These are phyloP conservation scores for Agonopterix subpropinquella DNA, from an alignment of 2,888 invertebrate genomes.

Conservation along the genomic window DNA sequence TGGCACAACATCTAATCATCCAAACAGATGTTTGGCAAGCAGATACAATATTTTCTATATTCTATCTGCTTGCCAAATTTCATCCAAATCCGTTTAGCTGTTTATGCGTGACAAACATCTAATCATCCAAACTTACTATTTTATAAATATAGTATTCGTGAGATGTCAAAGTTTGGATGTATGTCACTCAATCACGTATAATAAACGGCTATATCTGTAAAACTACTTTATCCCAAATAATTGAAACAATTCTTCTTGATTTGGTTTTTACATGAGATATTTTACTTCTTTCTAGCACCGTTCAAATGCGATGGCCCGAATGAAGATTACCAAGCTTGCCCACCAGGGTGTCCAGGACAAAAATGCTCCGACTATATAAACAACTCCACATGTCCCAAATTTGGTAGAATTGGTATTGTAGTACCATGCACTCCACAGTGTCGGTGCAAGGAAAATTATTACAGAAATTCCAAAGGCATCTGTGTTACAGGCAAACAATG, in stretches of 20 bases:
- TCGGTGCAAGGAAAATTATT: slow-evolving; percentile 18
- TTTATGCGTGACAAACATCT: too few species aligned
- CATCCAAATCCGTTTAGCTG: too few species aligned
- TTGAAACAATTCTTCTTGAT: background rate
- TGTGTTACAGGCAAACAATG: slow-evolving; percentile 20
- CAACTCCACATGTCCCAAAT: slow-evolving; percentile 15
- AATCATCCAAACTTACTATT: too few species aligned
- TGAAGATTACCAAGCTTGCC: slow-evolving; percentile 16
- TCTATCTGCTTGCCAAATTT: too few species aligned
- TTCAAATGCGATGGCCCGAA: slow-evolving; percentile 15
- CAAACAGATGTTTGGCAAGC: too few species aligned
- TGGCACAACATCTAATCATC: too few species aligned
- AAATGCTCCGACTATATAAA: slow-evolving; percentile 16
- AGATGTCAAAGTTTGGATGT: too few species aligned
- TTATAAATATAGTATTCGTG: too few species aligned
- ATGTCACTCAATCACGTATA: too few species aligned
- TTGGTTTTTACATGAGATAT: background rate
- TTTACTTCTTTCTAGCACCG: slow-evolving; percentile 10
- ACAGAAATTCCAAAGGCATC: slow-evolving; percentile 16
- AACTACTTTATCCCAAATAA: background rate
- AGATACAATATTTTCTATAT: too few species aligned
- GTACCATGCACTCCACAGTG: slow-evolving; percentile 17
- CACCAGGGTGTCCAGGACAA: slow-evolving; percentile 15
- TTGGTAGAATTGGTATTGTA: slow-evolving; percentile 3
- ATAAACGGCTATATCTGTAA: too few species aligned